Conservation (phyloP, 53 echinoderm and acorn worm species). For the Arbacia lixula region DNA sequence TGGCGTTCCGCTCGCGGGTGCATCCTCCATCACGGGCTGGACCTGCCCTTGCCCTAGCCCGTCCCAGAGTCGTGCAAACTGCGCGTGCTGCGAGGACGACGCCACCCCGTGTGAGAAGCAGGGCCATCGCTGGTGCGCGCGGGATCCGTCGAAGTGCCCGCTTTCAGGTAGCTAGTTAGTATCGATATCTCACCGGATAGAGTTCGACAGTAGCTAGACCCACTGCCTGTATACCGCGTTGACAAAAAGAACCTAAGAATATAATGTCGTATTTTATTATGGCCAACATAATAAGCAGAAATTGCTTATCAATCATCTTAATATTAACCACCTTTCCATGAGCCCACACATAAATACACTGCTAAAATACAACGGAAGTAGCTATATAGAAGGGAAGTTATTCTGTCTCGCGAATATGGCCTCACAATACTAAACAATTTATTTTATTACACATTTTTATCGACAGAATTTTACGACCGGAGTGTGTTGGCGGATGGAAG, state of each 20-base stretch:
- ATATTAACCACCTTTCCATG: too few relatives aligned
- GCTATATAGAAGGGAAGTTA: too few relatives aligned
- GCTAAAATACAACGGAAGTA: too few relatives aligned
- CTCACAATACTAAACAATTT: background rate
- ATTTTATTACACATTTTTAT: background rate
- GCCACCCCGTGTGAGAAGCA: background rate
- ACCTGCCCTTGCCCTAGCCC: slow-evolving; percentile 1
- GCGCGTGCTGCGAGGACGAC: slow-evolving; percentile 10
- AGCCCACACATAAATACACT: too few relatives aligned
- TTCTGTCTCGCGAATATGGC: background rate
- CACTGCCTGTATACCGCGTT: too few relatives aligned
- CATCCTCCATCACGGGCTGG: background rate
- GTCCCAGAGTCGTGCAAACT: background rate
- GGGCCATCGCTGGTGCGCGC: background rate
- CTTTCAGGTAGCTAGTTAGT: background rate
- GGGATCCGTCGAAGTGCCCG: background rate
- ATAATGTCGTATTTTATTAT: too few relatives aligned
- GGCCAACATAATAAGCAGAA: too few relatives aligned
- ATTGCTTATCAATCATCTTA: too few relatives aligned
- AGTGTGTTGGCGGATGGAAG: slow-evolving; percentile 4
- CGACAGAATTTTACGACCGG: slow-evolving; percentile 20
- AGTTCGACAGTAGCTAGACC: too few relatives aligned
- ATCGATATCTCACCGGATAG: too few relatives aligned
- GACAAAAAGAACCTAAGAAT: too few relatives aligned
- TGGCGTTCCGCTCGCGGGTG: background rate